Evolutionary conservation across 2,888 invertebrate species (phyloP).

Genomic region (Sphinx pinastri): DNA sequence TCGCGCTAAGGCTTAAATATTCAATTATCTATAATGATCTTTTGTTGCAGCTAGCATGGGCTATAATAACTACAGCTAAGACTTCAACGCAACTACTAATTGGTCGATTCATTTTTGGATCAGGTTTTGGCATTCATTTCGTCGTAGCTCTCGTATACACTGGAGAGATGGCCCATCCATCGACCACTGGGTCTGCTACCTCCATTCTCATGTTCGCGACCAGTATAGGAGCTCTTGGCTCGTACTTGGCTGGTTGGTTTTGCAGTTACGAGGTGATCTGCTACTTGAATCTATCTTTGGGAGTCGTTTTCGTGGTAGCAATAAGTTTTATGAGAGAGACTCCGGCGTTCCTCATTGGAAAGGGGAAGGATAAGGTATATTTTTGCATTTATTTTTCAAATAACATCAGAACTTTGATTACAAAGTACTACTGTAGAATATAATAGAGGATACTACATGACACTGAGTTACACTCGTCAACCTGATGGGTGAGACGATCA

Average conservation of each 20-base stretch:
- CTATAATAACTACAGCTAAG: constrained; percentile 46
- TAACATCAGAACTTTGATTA: too few species aligned
- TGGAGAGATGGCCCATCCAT: constrained; percentile 71
- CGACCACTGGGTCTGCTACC: constrained; percentile 43
- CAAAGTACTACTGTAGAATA: too few species aligned
- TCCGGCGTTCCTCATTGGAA: constrained; percentile 45
- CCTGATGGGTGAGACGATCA: too few species aligned
- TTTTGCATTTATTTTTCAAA: background rate
- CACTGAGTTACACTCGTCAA: too few species aligned
- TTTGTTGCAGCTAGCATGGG: constrained; percentile 51
- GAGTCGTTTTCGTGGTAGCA: constrained; percentile 40
- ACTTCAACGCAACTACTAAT: constrained; percentile 53
- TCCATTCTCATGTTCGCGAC: constrained; percentile 37
- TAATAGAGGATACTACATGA: too few species aligned
- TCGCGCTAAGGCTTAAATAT: background rate
- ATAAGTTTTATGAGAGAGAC: constrained; percentile 46
- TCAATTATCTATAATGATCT: constrained; percentile 11
- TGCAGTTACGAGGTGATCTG: constrained; percentile 48
- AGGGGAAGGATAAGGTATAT: constrained; percentile 49
- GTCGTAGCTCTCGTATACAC: constrained; percentile 77
- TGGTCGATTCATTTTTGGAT: constrained; percentile 78
- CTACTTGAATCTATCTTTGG: constrained; percentile 43
- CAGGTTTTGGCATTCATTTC: constrained; percentile 73
- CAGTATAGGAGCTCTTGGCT: constrained; percentile 43
- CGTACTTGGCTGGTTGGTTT: constrained; percentile 52